Base-by-base conservation (phyloP, 2,888 invertebrate genomes). In the Andrena chrysosceles region DNA sequence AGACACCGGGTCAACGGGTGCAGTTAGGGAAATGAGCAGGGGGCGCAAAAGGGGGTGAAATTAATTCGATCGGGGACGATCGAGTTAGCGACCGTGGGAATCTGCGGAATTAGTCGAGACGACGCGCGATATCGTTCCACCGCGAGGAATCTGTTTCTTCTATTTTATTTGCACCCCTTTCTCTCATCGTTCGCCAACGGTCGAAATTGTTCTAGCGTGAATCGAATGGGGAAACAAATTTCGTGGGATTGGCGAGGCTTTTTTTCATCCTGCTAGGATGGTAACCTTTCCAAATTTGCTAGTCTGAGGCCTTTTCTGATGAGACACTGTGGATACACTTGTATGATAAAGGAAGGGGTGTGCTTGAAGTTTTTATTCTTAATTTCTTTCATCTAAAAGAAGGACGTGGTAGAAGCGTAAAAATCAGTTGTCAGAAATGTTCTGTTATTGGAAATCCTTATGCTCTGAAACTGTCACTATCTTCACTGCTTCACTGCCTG, bases 1-100 rank as follows among this genome's bases (percentile, higher is more conserved):
- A 79, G 72, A 79, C 66, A 49, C n/a, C 60, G 49, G 66, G 48
- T 71, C 59, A 80, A 33, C 73, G 62, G 68, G 23, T 16, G 73
- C 59, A 69, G 62, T 73, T 80, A 68, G 67, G 49, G 31, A 62
- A 67, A 71, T 54, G 67, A 71, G 31, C 16, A 42, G 16, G 42
- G 16, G 26, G 52, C 42, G n/a, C n/a, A 66, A 64, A 59, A 48
- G 33, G 3, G 59, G 42, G 26, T 48, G 8, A 13, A 66, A 77
- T 77, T 77, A 70, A 70, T 80, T 80, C 79, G 56, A 80, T 77
- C 59, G 23, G 23, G 42, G 4, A 6, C 23, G 35, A 16, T 42
- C 20, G 23, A 35, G 54, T 54, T 49, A 33, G 33, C 48, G 31
- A 42, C 33, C 66, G 16, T 7, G 10, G 54, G 68, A 79, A 77